Evolutionary conservation across 2,113 vertebrate genomes (phyloP).

Genomic region (Trinectes maculatus): DNA sequence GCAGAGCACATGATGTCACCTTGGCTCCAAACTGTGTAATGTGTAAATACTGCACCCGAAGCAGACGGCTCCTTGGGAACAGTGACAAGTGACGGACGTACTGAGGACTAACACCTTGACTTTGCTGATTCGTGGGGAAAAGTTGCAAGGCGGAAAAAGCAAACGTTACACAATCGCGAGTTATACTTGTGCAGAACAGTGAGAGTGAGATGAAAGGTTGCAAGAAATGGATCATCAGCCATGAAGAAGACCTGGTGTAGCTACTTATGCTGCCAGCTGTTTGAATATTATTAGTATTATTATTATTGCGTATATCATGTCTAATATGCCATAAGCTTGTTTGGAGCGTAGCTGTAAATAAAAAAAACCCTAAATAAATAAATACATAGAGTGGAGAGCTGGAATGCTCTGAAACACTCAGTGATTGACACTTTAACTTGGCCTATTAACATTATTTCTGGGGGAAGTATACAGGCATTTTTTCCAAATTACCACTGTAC

Average conservation of each 20-base stretch:
- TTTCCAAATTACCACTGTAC: conserved; percentile 5
- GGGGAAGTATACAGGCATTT: conserved; percentile 6
- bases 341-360: conserved; percentile 10
- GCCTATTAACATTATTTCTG: conserved; percentile 25
- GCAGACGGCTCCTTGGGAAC: conserved; percentile 19
- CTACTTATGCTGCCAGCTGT: neutral
- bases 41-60: neutral
- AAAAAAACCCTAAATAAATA: too few species aligned
- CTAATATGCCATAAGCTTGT: conserved; percentile 13
- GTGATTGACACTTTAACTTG: neutral
- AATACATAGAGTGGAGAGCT: too few species aligned
- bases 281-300: too few species aligned
- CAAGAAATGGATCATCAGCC: neutral
- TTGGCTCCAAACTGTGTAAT: conserved; percentile 3
- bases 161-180: conserved; percentile 4
- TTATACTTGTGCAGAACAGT: neutral
- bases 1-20: conserved; percentile 10
- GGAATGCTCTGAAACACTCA: conserved; percentile 23
- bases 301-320: neutral
- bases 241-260: neutral
- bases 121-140: neutral
- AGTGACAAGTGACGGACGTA: conserved; percentile 29
- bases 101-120: neutral
- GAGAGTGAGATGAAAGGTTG: neutral
- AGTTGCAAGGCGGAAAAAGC: neutral